Evolutionary conservation across 1,140 invertebrate species (phyloP).

Genomic region (Saxidomus purpurata): DNA sequence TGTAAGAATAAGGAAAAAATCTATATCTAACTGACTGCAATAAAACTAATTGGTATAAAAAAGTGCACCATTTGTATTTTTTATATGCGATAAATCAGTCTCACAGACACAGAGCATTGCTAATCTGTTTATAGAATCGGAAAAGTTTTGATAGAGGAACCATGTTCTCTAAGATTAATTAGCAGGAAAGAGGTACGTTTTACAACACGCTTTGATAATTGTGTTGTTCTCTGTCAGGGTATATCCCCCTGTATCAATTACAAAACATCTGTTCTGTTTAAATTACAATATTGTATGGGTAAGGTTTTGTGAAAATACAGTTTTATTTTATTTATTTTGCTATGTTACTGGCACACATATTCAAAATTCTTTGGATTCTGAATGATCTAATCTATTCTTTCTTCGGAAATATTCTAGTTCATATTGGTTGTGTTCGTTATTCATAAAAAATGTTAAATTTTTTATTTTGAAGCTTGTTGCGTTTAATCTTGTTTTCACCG

Average conservation of each 20-base stretch:
- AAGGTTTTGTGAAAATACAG: background rate
- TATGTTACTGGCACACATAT: background rate
- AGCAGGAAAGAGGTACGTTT: background rate
- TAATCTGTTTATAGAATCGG: slow-evolving; percentile 30
- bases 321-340: background rate
- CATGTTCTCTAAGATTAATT: slow-evolving; percentile 25
- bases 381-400: too few species aligned
- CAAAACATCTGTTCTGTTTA: background rate
- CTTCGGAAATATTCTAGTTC: too few species aligned
- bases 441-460: too few species aligned
- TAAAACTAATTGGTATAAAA: slow-evolving; percentile 37
- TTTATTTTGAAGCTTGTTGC: too few species aligned
- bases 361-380: too few species aligned
- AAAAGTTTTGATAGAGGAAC: background rate
- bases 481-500: too few species aligned
- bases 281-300: background rate
- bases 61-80: slow-evolving; percentile 6
- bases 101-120: background rate
- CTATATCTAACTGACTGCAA: too few species aligned
- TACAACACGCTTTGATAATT: slow-evolving; percentile 9
- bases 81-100: slow-evolving; percentile 16
- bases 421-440: too few species aligned
- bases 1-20: too few species aligned
- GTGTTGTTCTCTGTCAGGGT: background rate
- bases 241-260: background rate